A percentile compares a stretch with the other conserved stretches of the same genome.
phyloP scores from a whole-genome alignment of 64 coral and sea anemone species.

The Montipora cactus region DNA sequence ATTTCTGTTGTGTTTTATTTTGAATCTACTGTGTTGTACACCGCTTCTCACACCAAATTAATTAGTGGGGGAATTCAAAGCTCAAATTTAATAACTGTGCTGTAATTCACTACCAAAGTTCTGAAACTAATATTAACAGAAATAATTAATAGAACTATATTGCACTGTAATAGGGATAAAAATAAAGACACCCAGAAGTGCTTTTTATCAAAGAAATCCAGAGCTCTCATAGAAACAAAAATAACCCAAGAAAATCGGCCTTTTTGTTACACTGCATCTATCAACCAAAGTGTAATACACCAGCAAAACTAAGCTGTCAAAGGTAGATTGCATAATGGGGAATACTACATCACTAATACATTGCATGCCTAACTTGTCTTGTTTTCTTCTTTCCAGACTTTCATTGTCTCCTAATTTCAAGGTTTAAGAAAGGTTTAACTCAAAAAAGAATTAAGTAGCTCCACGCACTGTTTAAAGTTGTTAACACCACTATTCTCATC shows the following conservation, averaged over 20 bases:
- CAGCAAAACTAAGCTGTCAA: too few relatives aligned
- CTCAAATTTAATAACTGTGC: neutral
- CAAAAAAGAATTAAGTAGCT: slow-evolving; percentile 5
- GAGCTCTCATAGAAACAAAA: neutral
- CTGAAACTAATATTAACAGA: neutral
- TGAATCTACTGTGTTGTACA: too few relatives aligned
- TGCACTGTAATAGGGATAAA: neutral
- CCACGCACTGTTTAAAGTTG: slow-evolving; percentile 65
- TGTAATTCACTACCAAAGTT: neutral
- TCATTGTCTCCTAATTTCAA: too few relatives aligned
- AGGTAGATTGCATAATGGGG: too few relatives aligned
- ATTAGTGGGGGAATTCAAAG: neutral
- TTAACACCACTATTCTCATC: slow-evolving; percentile 68
- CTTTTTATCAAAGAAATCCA: neutral
- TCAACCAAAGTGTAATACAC: neutral
- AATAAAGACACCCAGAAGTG: neutral
- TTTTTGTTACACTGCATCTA: neutral
- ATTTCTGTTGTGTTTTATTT: too few relatives aligned
- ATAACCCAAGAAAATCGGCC: neutral
- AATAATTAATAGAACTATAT: neutral
- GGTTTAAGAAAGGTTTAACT: too few relatives aligned
- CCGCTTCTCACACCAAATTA: neutral
- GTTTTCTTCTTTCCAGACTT: too few relatives aligned
- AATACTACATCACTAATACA: too few relatives aligned
- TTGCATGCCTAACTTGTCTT: too few relatives aligned